Percentiles rank a stretch among this genome's conserved stretches.
phyloP scores from a whole-genome alignment of 2,888 invertebrate species.

The Atrina japonica region DNA sequence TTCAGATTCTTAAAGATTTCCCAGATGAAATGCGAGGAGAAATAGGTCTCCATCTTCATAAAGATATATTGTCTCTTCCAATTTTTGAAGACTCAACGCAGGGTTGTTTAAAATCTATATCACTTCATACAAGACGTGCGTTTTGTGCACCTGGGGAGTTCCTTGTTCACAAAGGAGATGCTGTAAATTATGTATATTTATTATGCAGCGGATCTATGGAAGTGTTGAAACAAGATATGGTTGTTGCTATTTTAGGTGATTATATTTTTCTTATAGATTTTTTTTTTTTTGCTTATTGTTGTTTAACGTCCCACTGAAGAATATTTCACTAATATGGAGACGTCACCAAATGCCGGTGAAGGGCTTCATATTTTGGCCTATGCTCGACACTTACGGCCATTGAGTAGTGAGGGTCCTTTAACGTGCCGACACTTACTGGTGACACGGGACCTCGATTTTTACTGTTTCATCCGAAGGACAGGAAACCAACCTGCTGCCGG shows the following conservation, averaged over 20 bases:
- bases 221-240: conserved; percentile 97
- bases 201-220: conserved; percentile 99
- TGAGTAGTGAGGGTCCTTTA: too few species aligned
- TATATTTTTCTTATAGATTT: neutral
- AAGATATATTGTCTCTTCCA: conserved; percentile 95
- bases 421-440: too few species aligned
- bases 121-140: conserved; percentile 94
- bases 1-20: conserved; percentile 88
- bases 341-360: too few species aligned
- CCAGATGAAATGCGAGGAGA: conserved; percentile 97
- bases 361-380: too few species aligned
- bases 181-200: conserved; percentile 95
- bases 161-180: conserved; percentile 96
- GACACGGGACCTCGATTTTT: too few species aligned
- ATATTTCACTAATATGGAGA: too few species aligned
- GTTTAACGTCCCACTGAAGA: too few species aligned
- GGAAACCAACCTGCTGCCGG: too few species aligned
- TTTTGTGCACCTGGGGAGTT: conserved; percentile 98
- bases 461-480: too few species aligned
- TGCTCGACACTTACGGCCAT: too few species aligned
- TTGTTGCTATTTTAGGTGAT: conserved; percentile 95
- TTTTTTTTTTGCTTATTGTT: too few species aligned
- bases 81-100: conserved; percentile 97
- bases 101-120: conserved; percentile 94
- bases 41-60: conserved; percentile 96